Evolutionary conservation across 2,113 vertebrate species (phyloP), one percentile per base, ranked within the genome.

Genomic region (Pseudonaja textilis): DNA sequence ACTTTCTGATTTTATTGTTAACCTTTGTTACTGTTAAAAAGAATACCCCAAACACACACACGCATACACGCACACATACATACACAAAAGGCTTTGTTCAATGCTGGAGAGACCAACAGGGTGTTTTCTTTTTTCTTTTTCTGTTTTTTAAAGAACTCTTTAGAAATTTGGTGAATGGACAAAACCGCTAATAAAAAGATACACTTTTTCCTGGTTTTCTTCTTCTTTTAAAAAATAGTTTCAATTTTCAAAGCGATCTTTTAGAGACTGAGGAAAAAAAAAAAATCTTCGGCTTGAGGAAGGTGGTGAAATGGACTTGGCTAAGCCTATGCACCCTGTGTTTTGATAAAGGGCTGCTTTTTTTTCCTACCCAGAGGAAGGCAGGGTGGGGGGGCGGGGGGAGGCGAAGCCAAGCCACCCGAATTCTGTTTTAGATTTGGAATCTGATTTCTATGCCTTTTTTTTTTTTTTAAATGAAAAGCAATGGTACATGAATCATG

Each of bases 1-100:
- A 97, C 95, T 96, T 97, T 97, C 94, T 96, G 96, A 96, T 96
- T 97, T 97, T 97, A 96, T 97, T 97, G 95, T 97, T 97, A 95
- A 97, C 96, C 96, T 97, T 94, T 91, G 96, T 96, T 97, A 97
- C 95, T 95, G 96, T 92, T 97, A 97, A 97, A 97, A 96, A 96
- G 96, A 97, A 96, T 20, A 89, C 81, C 89, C 56, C 47, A 88
- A 92, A 94, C 95, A 96, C 93, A 95, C 94, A 95, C 89, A 95
- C 95, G 4, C 42, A 26, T 91, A 64, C 91, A 95, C 88, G 52
- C 92, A 94, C 55, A 0, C 89, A 95, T 85, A 94, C 93, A 93
- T 92, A 69, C 93, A 95, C 92, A n/a, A 59, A 92, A 95, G 95
- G 95, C 95, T 93, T 91, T 94, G 93, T 95, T 94, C 94, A 97